These are phyloP conservation scores for Urocyon cinereoargenteus DNA, from an alignment of 2,797 vertebrate genomes.

Conservation along the genomic window DNA sequence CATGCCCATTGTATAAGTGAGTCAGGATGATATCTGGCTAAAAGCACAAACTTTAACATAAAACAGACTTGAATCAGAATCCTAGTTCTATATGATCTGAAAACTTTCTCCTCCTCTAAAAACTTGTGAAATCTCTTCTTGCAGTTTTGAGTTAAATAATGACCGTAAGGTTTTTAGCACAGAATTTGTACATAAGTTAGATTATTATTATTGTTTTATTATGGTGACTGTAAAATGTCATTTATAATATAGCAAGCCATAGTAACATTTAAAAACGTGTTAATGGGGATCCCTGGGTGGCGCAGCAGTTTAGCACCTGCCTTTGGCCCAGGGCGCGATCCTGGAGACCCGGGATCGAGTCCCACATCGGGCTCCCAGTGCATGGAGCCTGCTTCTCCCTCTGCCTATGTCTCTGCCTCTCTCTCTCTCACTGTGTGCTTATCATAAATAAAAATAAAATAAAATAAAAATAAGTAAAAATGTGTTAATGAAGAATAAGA, in stretches of 20 bases:
- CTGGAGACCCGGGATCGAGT: too few relatives aligned
- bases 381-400: too few relatives aligned
- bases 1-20: neutral
- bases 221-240: neutral
- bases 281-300: too few relatives aligned
- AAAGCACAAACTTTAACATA: neutral
- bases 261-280: slow-evolving; percentile 16
- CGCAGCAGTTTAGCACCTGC: too few relatives aligned
- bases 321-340: too few relatives aligned
- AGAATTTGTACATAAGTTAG: neutral
- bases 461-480: too few relatives aligned
- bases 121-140: neutral
- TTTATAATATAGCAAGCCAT: slow-evolving; percentile 5
- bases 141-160: slow-evolving; percentile 45
- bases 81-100: neutral
- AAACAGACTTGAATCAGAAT: neutral
- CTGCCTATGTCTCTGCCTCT: too few relatives aligned
- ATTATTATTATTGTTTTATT: neutral
- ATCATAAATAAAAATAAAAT: too few relatives aligned
- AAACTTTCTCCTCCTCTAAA: neutral
- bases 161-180: neutral
- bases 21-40: neutral
- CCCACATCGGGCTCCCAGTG: too few relatives aligned
- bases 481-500: neutral
- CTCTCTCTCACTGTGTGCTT: too few relatives aligned